Conservation (phyloP, 2,113 vertebrate species). For the rat (Rattus norvegicus) region GRCr8 NC_086025.1:12580501-12581000, state of each 20-base stretch:
- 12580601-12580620: no score
- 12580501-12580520: background rate
- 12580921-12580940: background rate
- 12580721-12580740: background rate
- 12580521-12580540: background rate
- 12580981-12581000: no score
- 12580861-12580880: background rate
- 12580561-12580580: background rate
- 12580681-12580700: background rate
- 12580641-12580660: background rate
- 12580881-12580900: background rate
- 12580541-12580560: no score
- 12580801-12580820: background rate
- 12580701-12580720: no score
- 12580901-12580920: background rate
- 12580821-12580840: background rate
- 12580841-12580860: background rate
- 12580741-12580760: background rate
- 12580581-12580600: background rate
- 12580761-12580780: background rate
- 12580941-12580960: background rate
- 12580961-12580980: background rate
- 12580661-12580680: background rate
- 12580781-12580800: no score
- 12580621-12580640: background rate